Percentiles rank a stretch among this genome's conserved stretches.
phyloP scores from a whole-genome alignment of 2,888 invertebrate genomes.

The Stenoptilia bipunctidactyla region DNA sequence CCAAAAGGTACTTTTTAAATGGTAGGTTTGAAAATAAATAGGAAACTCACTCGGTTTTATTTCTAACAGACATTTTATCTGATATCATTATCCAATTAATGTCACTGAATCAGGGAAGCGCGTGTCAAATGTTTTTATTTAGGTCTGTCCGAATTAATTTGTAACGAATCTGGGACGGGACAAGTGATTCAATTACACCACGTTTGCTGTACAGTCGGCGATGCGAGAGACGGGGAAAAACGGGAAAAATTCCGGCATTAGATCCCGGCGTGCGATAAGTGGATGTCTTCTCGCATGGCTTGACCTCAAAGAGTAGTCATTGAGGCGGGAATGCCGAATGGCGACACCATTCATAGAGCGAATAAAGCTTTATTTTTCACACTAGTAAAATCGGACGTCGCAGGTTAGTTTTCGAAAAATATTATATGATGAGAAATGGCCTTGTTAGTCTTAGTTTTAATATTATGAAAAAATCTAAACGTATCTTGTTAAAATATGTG shows the following conservation, averaged over 20 bases:
- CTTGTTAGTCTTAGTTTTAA: too few species aligned
- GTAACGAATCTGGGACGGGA: conserved; percentile 31
- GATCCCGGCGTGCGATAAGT: conserved; percentile 62
- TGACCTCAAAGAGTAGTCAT: conserved; percentile 58
- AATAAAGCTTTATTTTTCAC: neutral
- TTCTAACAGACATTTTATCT: too few species aligned
- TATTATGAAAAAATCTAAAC: too few species aligned
- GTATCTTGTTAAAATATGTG: too few species aligned
- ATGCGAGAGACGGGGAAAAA: conserved; percentile 62
- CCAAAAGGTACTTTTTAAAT: too few species aligned
- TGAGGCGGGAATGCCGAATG: conserved; percentile 33
- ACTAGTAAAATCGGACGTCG: too few species aligned
- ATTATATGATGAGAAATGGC: too few species aligned
- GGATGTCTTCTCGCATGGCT: conserved; percentile 67
- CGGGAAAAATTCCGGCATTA: conserved; percentile 62
- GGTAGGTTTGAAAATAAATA: too few species aligned
- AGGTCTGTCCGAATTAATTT: conserved; percentile 56
- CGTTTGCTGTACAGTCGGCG: conserved; percentile 45
- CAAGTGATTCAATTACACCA: conserved; percentile 61
- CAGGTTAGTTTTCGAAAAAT: too few species aligned
- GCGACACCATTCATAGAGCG: conserved; percentile 20
- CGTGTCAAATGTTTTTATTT: conserved; percentile 20
- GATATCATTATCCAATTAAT: neutral
- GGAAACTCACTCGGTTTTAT: too few species aligned
- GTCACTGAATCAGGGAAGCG: neutral